Conservation (phyloP, 2,113 vertebrate species). For the Propithecus coquereli region DNA sequence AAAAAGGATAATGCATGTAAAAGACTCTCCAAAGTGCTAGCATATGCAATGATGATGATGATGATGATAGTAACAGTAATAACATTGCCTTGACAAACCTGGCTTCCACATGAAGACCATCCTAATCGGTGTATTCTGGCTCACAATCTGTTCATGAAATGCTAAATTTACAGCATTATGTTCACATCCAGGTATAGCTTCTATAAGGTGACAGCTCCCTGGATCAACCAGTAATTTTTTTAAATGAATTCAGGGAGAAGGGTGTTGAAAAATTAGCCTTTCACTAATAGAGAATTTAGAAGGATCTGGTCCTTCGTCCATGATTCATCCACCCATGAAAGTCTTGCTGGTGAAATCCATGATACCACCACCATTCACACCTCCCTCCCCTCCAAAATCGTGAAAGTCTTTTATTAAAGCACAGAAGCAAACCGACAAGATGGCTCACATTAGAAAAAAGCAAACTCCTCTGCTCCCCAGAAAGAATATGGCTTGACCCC, state of each 20-base stretch:
- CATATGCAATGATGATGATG: background rate
- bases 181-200: background rate
- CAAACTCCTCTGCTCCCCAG: slow-evolving; percentile 12
- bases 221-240: background rate
- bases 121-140: background rate
- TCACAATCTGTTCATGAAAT: background rate
- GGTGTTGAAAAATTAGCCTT: slow-evolving; percentile 11
- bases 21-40: background rate
- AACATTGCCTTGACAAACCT: background rate
- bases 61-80: background rate
- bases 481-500: slow-evolving; percentile 20
- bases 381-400: background rate
- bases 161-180: background rate
- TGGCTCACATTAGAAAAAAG: slow-evolving; percentile 26
- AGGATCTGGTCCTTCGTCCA: background rate
- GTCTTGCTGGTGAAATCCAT: slow-evolving; percentile 7
- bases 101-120: background rate
- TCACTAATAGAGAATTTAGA: background rate
- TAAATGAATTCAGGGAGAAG: slow-evolving; percentile 15
- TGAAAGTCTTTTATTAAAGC: slow-evolving; percentile 31
- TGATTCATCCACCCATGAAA: background rate
- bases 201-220: background rate
- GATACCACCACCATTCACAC: background rate
- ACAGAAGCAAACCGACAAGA: slow-evolving; percentile 33
- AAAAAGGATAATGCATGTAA: background rate